Evolutionary conservation across 2,888 invertebrate species (phyloP).

Genomic region (Argyresthia goedartella): DNA sequence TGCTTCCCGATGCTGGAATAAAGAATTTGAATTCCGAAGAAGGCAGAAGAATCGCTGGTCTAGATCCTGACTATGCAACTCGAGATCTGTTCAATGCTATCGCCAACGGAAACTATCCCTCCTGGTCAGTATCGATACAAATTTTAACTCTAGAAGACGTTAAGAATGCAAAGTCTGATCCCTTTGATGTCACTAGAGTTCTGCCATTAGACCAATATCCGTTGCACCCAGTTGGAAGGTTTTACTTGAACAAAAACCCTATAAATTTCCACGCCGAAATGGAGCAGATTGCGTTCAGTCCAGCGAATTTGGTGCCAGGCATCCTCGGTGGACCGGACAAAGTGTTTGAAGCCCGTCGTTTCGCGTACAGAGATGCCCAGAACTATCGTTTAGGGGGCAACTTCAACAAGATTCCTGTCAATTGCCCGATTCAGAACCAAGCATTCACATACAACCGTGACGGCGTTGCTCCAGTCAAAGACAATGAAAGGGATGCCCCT

Average conservation of each 20-base stretch:
- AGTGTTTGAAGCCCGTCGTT: slow-evolving; percentile 86
- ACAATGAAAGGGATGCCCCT: slow-evolving; percentile 88
- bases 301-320: slow-evolving; percentile 89
- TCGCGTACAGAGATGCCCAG: slow-evolving; percentile 91
- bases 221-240: slow-evolving; percentile 83
- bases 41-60: slow-evolving; percentile 74
- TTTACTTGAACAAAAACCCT: slow-evolving; percentile 89
- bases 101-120: slow-evolving; percentile 75
- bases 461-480: slow-evolving; percentile 79
- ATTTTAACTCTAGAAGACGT: slow-evolving; percentile 87
- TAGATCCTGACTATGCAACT: slow-evolving; percentile 89
- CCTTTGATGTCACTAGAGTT: slow-evolving; percentile 91
- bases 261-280: slow-evolving; percentile 92
- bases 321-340: slow-evolving; percentile 92
- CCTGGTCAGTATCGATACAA: slow-evolving; percentile 84
- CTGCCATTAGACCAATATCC: slow-evolving; percentile 85
- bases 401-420: slow-evolving; percentile 90
- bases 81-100: slow-evolving; percentile 91
- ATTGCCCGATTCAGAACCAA: slow-evolving; percentile 84
- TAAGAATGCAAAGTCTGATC: slow-evolving; percentile 81
- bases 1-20: slow-evolving; percentile 88
- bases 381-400: slow-evolving; percentile 87
- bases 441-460: slow-evolving; percentile 87
- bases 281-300: slow-evolving; percentile 90
- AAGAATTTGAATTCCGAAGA: slow-evolving; percentile 76